Conservation (phyloP, 2,797 vertebrate genomes). For the Tamandua tetradactyla region DNA sequence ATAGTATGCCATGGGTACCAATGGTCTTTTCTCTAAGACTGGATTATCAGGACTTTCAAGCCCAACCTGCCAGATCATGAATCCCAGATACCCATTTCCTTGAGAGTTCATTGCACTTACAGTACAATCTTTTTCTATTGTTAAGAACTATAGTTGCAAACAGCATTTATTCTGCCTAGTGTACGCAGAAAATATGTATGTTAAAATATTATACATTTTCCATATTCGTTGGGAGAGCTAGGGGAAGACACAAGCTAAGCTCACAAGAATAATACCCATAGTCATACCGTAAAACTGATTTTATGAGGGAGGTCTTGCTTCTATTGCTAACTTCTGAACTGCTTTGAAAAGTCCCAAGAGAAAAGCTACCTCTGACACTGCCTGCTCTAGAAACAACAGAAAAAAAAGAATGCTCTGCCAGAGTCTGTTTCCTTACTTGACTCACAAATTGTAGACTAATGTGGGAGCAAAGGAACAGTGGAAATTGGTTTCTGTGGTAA, state of each 20-base stretch:
- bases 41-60: not conserved
- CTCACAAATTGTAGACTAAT: not conserved
- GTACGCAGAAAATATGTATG: not conserved
- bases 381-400: not conserved
- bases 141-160: conserved; percentile 27
- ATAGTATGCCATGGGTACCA: not conserved
- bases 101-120: not conserved
- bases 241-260: not conserved
- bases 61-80: not conserved
- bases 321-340: not conserved
- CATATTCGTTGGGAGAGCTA: not conserved
- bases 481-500: not conserved
- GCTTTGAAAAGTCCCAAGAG: not conserved
- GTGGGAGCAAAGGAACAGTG: not conserved
- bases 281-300: not conserved
- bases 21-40: not conserved
- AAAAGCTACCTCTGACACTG: not conserved
- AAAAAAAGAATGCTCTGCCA: not conserved
- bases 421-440: not conserved
- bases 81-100: not conserved
- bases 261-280: not conserved
- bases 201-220: not conserved
- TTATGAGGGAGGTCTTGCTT: not conserved
- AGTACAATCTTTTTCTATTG: not conserved
- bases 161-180: not conserved